Evolutionary conservation across 1,140 invertebrate species (phyloP), one percentile per base, ranked within the genome.

Genomic region (Brachionus sp.): DNA sequence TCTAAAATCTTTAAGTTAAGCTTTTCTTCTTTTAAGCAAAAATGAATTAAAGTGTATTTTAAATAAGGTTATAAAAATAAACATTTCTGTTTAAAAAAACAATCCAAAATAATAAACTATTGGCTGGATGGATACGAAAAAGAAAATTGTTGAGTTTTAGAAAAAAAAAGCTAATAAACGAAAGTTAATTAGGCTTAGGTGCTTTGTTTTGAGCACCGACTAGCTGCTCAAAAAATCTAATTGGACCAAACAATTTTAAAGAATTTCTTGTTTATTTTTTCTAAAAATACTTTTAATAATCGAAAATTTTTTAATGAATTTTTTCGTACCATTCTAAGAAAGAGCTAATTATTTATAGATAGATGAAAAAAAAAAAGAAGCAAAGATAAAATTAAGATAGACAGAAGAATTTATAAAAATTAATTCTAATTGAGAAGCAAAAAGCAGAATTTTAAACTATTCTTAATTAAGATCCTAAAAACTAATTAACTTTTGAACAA

Each of bases 11-110:
- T 25, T 57, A n/a, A 57, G 50, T 7, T 57, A 7, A 19, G 19
- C 16, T 19, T 57, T 57, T 53, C 19, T 57, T n/a, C 50, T 57
- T 19, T 57, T 4, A 57, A 57, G 5, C n/a, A 57, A 53, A 23
- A 57, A 70, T 39, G 37, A 37, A 39, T 39, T 37, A 37, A 70
- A 70, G 16, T 39, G 1, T 39, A 39, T 13, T 70, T 39, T 37
- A 75, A 75, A 75, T 75, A 75, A 75, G 70, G 70, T 75, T 75
- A 75, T 19, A 19, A 46, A 75, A 75, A 75, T 75, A 75, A 75
- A 75, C 70, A 75, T 75, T 50, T 23, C 39, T 39, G 1, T 70
- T 70, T 16, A 35, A 66, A 66, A 33, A 37, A 35, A 35, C 12
- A 68, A 57, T 70, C 5, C 16, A 37, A 25, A 64, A 64, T 23